Conservation (phyloP, 1,140 invertebrate species). For the Drosophila kepulauana region DNA sequence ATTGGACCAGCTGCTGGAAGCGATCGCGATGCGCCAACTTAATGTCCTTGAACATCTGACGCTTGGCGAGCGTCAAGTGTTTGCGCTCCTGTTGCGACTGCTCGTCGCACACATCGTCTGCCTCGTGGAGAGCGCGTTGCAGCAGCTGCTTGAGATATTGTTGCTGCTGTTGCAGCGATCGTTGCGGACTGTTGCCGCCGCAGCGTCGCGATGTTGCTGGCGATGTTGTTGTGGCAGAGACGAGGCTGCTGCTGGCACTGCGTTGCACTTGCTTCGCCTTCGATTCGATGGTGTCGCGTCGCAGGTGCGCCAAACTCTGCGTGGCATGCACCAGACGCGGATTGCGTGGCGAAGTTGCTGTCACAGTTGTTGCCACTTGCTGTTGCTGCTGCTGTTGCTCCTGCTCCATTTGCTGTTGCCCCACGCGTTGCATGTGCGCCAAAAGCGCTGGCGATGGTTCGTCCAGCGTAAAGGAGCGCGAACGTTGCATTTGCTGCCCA, state of each 20-base stretch:
- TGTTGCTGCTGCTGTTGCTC: not conserved
- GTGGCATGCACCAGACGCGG: no score
- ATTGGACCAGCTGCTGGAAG: conserved; percentile 82
- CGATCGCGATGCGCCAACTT: conserved; percentile 80
- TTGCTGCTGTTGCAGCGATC: conserved; percentile 25
- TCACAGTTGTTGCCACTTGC: not conserved
- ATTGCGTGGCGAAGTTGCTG: conserved; percentile 11
- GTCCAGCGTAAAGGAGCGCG: conserved; percentile 88
- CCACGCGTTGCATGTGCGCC: conserved; percentile 85
- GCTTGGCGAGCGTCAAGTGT: conserved; percentile 28
- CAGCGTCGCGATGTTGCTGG: conserved; percentile 9
- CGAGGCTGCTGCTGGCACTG: conserved; percentile 15
- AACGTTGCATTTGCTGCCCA: conserved; percentile 72
- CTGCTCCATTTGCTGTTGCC: not conserved
- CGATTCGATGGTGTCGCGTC: conserved; percentile 73
- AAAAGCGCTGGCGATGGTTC: conserved; percentile 88
- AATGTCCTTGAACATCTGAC: conserved; percentile 56
- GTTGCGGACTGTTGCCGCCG: conserved; percentile 14
- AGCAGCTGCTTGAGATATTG: conserved; percentile 57
- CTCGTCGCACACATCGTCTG: not conserved
- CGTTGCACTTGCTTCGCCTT: conserved; percentile 76
- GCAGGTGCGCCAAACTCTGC: conserved; percentile 39
- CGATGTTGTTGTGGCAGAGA: not conserved
- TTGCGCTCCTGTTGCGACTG: conserved; percentile 11
- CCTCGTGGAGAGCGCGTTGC: conserved; percentile 47